A percentile compares a stretch with the other conserved stretches of the same genome.
These are phyloP conservation scores for Caranx melampygus DNA, from an alignment of 2,113 vertebrate species.

Conservation along the genomic window DNA sequence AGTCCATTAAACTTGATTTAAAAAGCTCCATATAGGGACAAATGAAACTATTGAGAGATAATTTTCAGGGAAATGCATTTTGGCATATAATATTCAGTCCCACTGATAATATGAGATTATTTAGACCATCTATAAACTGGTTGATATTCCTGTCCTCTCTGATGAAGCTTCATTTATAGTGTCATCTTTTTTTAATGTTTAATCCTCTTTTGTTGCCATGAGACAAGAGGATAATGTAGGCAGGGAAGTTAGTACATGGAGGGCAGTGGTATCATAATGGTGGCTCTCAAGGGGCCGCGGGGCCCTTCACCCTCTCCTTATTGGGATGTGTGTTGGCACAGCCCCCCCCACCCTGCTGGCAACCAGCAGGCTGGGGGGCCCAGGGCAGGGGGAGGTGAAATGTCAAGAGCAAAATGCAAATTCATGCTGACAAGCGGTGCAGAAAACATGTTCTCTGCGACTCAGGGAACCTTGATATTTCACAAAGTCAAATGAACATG, in stretches of 20 bases:
- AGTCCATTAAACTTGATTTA: neutral
- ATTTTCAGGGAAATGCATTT: neutral
- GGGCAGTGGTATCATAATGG: conserved; percentile 16
- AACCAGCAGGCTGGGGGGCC: conserved; percentile 41
- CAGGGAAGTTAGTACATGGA: conserved; percentile 12
- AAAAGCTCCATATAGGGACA: neutral
- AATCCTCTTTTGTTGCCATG: neutral
- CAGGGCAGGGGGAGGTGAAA: conserved; percentile 69
- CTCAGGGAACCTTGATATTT: conserved; percentile 84
- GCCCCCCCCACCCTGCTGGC: conserved; percentile 35
- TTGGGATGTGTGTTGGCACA: conserved; percentile 70
- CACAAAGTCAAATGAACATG: conserved; percentile 84
- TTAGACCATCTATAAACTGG: neutral
- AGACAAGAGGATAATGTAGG: conserved; percentile 2
- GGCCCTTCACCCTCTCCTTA: conserved; percentile 60
- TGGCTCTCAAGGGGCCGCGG: conserved; percentile 55
- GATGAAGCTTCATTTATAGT: neutral
- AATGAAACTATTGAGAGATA: neutral
- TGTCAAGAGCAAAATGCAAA: conserved; percentile 79
- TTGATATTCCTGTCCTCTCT: neutral
- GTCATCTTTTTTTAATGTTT: neutral
- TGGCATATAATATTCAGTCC: neutral
- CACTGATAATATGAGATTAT: neutral
- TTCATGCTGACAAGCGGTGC: conserved; percentile 80
- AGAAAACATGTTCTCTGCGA: conserved; percentile 81